phyloP scores from a whole-genome alignment of 2,797 vertebrate genomes.

The Muscicapa comitata region DNA sequence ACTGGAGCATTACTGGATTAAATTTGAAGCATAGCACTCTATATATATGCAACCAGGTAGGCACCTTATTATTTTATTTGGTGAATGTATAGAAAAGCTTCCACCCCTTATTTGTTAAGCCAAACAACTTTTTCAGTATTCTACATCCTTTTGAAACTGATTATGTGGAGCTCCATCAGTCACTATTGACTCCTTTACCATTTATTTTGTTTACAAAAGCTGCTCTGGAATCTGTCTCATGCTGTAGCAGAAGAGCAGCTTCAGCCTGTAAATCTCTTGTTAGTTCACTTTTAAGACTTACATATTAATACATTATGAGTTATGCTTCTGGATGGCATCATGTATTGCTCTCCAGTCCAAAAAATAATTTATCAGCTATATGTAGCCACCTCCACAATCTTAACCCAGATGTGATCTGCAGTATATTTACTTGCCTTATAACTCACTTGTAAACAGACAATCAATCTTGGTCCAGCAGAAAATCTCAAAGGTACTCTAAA shows the following conservation, averaged over 20 bases:
- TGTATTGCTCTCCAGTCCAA: not conserved
- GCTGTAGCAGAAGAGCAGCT: constrained; percentile 18
- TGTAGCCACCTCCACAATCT: not conserved
- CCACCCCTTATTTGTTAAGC: not conserved
- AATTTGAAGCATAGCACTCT: not conserved
- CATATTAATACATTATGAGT: constrained; percentile 37
- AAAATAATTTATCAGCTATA: not conserved
- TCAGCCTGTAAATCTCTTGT: constrained; percentile 42
- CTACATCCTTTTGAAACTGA: not conserved
- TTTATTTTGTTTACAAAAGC: not conserved
- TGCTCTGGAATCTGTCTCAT: not conserved
- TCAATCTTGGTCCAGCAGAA: not conserved
- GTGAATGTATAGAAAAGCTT: not conserved
- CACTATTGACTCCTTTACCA: not conserved
- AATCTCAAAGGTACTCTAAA: not conserved
- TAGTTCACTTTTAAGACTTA: constrained; percentile 23
- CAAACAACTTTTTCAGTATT: not conserved
- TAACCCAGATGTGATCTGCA: not conserved
- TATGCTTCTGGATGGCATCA: not conserved
- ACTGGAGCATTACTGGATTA: not conserved
- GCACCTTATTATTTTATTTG: not conserved
- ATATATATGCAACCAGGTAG: not conserved
- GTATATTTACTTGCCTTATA: constrained; percentile 12
- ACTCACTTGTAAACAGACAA: constrained; percentile 5
- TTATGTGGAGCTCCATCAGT: not conserved